A percentile compares a stretch with the other conserved stretches of the same genome.
Conservation (phyloP, 2,888 invertebrate genomes). For the Helicoverpa assulta region DNA sequence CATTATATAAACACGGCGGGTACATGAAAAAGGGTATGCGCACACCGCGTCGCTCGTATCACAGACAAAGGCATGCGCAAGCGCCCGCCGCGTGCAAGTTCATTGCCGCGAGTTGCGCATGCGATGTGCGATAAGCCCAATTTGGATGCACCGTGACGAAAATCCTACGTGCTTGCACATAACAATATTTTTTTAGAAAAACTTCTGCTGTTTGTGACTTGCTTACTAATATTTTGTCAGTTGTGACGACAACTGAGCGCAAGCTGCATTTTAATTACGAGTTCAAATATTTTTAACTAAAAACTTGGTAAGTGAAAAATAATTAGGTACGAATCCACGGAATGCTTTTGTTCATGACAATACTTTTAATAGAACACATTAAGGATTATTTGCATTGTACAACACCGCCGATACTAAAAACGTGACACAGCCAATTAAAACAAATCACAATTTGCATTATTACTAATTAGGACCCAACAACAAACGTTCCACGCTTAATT, state of each 20-base stretch:
- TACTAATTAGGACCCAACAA: conserved; percentile 44
- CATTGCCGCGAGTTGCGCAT: conserved; percentile 77
- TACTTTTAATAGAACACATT: too few species aligned
- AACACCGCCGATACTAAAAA: conserved; percentile 23
- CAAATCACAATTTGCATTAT: conserved; percentile 47
- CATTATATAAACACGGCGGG: conserved; percentile 41
- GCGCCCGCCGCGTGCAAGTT: conserved; percentile 71
- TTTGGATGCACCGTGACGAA: conserved; percentile 70
- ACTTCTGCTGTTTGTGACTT: neutral
- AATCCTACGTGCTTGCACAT: conserved; percentile 58
- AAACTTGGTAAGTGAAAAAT: neutral
- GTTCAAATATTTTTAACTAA: conserved; percentile 20
- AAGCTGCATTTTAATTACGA: conserved; percentile 18
- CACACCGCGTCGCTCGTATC: conserved; percentile 53
- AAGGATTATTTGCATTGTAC: too few species aligned
- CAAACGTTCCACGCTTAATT: conserved; percentile 51
- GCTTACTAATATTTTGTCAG: conserved; percentile 46
- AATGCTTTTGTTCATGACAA: too few species aligned
- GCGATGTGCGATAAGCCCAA: conserved; percentile 77
- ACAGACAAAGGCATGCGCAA: conserved; percentile 48
- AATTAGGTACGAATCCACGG: too few species aligned
- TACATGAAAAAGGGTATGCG: conserved; percentile 60
- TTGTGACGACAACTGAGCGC: conserved; percentile 24
- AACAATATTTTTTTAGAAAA: conserved; percentile 39
- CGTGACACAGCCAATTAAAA: conserved; percentile 45